Percentiles rank a stretch among this genome's conserved stretches.
These are phyloP conservation scores for Solenopsis invicta DNA, from an alignment of 1,140 invertebrate species.

Conservation along the genomic window DNA sequence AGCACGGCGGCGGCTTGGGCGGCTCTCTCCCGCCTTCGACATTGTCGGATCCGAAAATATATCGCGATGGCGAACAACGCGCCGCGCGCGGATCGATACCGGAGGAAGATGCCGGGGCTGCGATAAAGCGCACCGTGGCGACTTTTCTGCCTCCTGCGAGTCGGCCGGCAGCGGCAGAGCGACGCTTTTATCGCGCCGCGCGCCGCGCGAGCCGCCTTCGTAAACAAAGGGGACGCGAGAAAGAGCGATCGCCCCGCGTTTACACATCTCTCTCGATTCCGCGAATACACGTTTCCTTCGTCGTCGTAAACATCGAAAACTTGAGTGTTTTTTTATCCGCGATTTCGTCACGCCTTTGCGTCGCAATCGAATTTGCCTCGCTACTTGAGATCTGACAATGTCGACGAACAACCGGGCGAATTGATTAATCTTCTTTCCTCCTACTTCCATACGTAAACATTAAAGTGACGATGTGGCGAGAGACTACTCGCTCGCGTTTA, in stretches of 20 bases:
- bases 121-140: slow-evolving; percentile 70
- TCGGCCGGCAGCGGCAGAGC: not conserved
- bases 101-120: slow-evolving; percentile 69
- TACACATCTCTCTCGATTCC: not conserved
- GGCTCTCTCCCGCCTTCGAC: slow-evolving; percentile 64
- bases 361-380: not conserved
- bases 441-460: not conserved
- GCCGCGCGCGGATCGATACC: slow-evolving; percentile 71
- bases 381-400: not conserved
- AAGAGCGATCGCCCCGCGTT: not conserved
- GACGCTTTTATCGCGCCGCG: slow-evolving; percentile 41
- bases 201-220: too few relatives aligned
- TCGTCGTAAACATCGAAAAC: not conserved
- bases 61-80: slow-evolving; percentile 57
- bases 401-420: not conserved
- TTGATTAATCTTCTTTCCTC: not conserved
- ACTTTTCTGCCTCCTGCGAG: slow-evolving; percentile 65
- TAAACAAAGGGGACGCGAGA: slow-evolving; percentile 55
- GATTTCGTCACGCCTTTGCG: not conserved
- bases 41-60: slow-evolving; percentile 77
- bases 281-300: not conserved
- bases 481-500: not conserved
- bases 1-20: too few relatives aligned
- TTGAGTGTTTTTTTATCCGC: not conserved
- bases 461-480: not conserved